phyloP scores from a whole-genome alignment of 1,140 invertebrate species.

The Sycobia sp. region DNA sequence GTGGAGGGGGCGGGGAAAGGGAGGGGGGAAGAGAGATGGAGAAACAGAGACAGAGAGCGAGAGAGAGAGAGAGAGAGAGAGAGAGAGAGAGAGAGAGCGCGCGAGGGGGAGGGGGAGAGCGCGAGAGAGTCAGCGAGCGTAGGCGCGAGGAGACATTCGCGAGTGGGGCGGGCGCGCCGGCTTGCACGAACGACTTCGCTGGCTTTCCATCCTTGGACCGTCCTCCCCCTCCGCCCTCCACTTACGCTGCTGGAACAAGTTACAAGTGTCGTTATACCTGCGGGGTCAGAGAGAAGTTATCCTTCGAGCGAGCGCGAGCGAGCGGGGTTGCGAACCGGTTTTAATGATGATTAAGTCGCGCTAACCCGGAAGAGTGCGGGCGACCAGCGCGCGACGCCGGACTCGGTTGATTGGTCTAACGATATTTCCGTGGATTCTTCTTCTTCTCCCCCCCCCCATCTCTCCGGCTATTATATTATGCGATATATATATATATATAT shows the following conservation, averaged over 20 bases:
- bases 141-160: constrained; percentile 5
- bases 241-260: constrained; percentile 25
- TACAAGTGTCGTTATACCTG: constrained; percentile 38
- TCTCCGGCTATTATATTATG: too few species aligned
- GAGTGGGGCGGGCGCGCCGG: neutral
- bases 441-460: too few species aligned
- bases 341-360: constrained; percentile 36
- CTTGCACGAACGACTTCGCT: constrained; percentile 1
- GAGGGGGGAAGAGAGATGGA: too few species aligned
- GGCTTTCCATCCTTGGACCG: too few species aligned
- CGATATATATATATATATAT: too few species aligned
- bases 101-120: too few species aligned
- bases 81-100: too few species aligned
- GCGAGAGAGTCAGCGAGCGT: neutral
- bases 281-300: constrained; percentile 34
- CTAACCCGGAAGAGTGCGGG: constrained; percentile 8
- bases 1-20: neutral
- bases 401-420: constrained; percentile 21
- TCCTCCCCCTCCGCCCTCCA: too few species aligned
- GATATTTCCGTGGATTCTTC: neutral
- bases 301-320: constrained; percentile 17
- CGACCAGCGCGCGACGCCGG: neutral
- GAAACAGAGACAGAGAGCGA: too few species aligned
- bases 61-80: too few species aligned
- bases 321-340: constrained; percentile 1